Conservation (phyloP, 2,888 invertebrate species). For the Spicauda simplicius region DNA sequence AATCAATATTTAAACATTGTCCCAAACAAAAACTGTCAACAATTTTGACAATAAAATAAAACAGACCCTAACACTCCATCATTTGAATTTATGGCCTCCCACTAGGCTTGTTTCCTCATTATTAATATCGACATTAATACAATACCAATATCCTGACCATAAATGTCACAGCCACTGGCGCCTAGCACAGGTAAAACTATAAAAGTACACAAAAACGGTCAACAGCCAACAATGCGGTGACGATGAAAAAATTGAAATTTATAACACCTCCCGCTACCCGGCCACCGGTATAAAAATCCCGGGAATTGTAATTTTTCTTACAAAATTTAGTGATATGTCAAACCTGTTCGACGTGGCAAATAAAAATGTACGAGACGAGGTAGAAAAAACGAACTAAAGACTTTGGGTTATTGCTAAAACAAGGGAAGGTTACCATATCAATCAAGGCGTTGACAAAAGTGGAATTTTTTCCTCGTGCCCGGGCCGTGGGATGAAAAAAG, state of each 20-base stretch:
- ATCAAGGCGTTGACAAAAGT: constrained; percentile 83
- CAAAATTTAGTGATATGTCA: constrained; percentile 84
- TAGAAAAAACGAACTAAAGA: constrained; percentile 66
- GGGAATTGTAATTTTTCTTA: constrained; percentile 81
- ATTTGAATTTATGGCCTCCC: constrained; percentile 72
- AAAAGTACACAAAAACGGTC: constrained; percentile 74
- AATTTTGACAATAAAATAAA: constrained; percentile 70
- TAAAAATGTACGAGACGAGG: constrained; percentile 76
- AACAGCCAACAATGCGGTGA: constrained; percentile 71
- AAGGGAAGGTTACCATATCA: constrained; percentile 82
- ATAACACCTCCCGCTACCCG: constrained; percentile 72
- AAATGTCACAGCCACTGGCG: constrained; percentile 83
- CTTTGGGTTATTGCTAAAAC: constrained; percentile 82
- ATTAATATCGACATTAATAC: constrained; percentile 83
- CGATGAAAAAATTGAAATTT: constrained; percentile 73
- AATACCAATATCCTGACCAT: constrained; percentile 81
- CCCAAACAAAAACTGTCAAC: constrained; percentile 53
- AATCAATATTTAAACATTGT: constrained; percentile 42
- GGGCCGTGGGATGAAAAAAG: constrained; percentile 73
- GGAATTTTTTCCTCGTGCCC: constrained; percentile 64
- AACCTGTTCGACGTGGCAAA: constrained; percentile 79
- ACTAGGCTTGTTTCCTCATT: constrained; percentile 68
- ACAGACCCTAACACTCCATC: constrained; percentile 61
- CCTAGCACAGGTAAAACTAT: constrained; percentile 80
- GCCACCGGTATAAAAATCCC: constrained; percentile 77